Conservation (phyloP, 2,113 vertebrate genomes). For the Dipodomys stephensi region DNA sequence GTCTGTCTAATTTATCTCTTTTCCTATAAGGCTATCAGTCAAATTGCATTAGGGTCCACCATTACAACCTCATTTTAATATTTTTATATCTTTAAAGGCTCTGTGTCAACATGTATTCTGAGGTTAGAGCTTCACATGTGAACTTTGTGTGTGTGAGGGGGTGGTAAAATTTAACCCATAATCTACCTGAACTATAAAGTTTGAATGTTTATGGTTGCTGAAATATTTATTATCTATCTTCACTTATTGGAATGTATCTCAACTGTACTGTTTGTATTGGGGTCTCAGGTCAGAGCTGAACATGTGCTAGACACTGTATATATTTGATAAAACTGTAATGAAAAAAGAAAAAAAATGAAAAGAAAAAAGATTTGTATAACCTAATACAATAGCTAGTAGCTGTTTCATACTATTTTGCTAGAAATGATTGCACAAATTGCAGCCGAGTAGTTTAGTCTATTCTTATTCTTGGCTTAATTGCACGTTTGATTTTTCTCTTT, state of each 20-base stretch:
- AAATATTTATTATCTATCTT: background rate
- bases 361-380: no score
- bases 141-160: background rate
- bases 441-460: background rate
- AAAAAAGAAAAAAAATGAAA: no score
- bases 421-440: background rate
- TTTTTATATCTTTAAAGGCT: background rate
- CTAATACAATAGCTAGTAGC: background rate
- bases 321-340: constrained; percentile 37
- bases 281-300: background rate
- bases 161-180: background rate
- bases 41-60: background rate
- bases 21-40: background rate
- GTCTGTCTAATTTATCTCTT: background rate
- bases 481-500: no score
- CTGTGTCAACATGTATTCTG: background rate
- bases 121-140: background rate
- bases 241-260: background rate
- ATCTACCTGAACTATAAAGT: background rate
- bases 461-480: background rate
- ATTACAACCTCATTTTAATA: background rate
- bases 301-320: background rate
- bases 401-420: background rate
- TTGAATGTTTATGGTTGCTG: background rate
- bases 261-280: background rate